phyloP scores from a whole-genome alignment of 1,140 invertebrate genomes.

The Leptopilina boulardi region DNA sequence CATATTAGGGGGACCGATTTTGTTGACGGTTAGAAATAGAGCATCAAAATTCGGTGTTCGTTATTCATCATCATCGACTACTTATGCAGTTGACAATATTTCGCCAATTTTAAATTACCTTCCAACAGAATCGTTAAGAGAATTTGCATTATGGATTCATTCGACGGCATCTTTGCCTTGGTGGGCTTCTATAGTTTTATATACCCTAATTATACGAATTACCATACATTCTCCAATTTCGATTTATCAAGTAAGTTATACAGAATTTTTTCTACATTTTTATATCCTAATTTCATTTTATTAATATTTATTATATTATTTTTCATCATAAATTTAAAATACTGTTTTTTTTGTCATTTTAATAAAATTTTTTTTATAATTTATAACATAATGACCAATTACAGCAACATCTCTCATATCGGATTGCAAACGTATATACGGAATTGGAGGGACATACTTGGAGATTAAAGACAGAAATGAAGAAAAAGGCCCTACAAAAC shows the following conservation, averaged over 20 bases:
- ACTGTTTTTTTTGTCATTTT: neutral
- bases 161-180: constrained; percentile 85
- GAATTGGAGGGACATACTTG: neutral
- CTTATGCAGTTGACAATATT: neutral
- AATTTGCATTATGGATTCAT: constrained; percentile 82
- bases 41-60: neutral
- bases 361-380: neutral
- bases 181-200: constrained; percentile 87
- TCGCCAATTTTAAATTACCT: too few species aligned
- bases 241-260: constrained; percentile 80
- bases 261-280: constrained; percentile 36
- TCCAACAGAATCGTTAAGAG: constrained; percentile 81
- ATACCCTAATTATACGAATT: constrained; percentile 81
- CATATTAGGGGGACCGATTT: neutral
- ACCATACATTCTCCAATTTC: constrained; percentile 85
- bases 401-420: neutral
- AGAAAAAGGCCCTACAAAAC: neutral
- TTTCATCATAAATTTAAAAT: neutral
- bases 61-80: neutral
- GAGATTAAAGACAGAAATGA: neutral
- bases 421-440: neutral
- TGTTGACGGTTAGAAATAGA: neutral
- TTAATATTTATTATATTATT: neutral
- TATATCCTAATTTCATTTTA: neutral
- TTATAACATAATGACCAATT: neutral